Percentiles rank a stretch among this genome's conserved stretches.
These are phyloP conservation scores for Tiliacea citrago DNA, from an alignment of 2,888 invertebrate species.

Conservation along the genomic window DNA sequence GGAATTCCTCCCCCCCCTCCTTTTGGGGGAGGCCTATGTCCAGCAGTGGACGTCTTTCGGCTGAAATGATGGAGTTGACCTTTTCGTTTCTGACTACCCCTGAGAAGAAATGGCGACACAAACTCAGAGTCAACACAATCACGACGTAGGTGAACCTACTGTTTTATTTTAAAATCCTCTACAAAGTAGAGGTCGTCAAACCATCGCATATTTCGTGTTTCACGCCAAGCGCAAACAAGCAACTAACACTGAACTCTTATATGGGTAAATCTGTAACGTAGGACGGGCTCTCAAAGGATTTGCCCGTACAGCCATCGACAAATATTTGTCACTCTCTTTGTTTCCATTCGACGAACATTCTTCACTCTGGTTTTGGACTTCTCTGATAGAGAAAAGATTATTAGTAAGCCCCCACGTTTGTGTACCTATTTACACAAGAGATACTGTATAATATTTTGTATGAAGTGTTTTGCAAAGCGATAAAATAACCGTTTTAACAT, in stretches of 20 bases:
- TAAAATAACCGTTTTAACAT: too few relatives aligned
- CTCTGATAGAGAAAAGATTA: constrained; percentile 52
- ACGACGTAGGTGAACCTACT: neutral
- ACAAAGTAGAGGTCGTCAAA: neutral
- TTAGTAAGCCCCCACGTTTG: constrained; percentile 13
- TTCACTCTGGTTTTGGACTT: constrained; percentile 47
- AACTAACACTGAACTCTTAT: constrained; percentile 51
- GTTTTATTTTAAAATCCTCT: constrained; percentile 21
- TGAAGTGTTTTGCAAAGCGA: too few relatives aligned
- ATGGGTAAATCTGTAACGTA: constrained; percentile 66
- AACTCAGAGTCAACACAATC: neutral
- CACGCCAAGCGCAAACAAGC: constrained; percentile 39
- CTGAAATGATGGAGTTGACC: too few relatives aligned
- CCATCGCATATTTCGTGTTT: constrained; percentile 32
- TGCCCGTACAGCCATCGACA: constrained; percentile 75
- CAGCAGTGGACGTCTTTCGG: too few relatives aligned
- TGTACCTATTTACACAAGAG: too few relatives aligned
- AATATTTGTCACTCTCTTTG: constrained; percentile 82
- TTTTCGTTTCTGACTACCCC: too few relatives aligned
- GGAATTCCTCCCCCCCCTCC: too few relatives aligned
- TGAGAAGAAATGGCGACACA: too few relatives aligned
- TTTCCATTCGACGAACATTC: constrained; percentile 69
- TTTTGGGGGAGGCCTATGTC: too few relatives aligned
- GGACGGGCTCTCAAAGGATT: constrained; percentile 80
- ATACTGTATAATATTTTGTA: too few relatives aligned